A percentile compares a stretch with the other conserved stretches of the same genome.
Conservation (phyloP, 2,113 vertebrate genomes). For the Malaclemys terrapin region DNA sequence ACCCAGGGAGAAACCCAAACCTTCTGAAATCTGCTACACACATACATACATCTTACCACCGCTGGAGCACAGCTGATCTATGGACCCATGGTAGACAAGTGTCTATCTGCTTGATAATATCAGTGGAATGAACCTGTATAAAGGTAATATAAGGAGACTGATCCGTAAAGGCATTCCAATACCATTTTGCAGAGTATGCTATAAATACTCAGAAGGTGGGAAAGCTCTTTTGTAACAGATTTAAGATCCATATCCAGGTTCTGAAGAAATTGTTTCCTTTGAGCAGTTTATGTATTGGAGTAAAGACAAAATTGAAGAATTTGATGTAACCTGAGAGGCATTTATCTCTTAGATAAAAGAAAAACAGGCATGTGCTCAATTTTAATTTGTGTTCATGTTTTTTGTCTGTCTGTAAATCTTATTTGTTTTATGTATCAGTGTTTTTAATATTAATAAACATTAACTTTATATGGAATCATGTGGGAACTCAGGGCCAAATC, state of each 20-base stretch:
- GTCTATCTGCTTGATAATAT: neutral
- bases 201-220: neutral
- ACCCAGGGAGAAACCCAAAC: neutral
- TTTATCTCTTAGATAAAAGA: neutral
- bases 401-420: slow-evolving; percentile 15
- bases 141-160: neutral
- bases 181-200: neutral
- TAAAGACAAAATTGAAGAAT: neutral
- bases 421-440: slow-evolving; percentile 28
- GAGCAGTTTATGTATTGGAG: neutral
- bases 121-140: neutral
- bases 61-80: accelerated
- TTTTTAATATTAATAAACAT: neutral
- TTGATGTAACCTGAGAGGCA: neutral
- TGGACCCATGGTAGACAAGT: neutral
- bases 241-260: neutral
- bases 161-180: neutral
- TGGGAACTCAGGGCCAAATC: neutral
- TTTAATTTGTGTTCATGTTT: slow-evolving; percentile 6
- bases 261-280: neutral
- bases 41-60: accelerated
- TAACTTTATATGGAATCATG: neutral
- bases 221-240: neutral
- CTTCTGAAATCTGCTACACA: neutral
- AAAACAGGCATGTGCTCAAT: neutral